phyloP scores from a whole-genome alignment of 2,888 invertebrate species.

The Epirrhoe tristata region DNA sequence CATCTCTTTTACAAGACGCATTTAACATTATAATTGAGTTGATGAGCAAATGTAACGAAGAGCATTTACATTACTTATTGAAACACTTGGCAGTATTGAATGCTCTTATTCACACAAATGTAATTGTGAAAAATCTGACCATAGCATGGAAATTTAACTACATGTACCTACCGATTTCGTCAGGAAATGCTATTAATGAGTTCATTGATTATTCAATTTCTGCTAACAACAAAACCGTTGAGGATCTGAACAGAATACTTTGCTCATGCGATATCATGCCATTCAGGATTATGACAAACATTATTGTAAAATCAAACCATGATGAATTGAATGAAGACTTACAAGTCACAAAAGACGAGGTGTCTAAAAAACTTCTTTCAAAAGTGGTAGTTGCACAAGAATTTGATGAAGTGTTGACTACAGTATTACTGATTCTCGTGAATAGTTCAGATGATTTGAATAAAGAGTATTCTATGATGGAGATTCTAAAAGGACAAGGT shows the following conservation, averaged over 20 bases:
- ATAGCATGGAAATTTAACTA: constrained; percentile 79
- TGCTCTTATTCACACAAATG: constrained; percentile 66
- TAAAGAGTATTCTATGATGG: constrained; percentile 62
- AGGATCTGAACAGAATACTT: constrained; percentile 46
- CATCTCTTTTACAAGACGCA: constrained; percentile 62
- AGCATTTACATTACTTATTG: constrained; percentile 67
- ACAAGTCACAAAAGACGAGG: constrained; percentile 50
- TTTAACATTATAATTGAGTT: constrained; percentile 67
- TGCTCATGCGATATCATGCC: constrained; percentile 69
- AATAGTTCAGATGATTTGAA: constrained; percentile 54
- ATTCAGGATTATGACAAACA: constrained; percentile 64
- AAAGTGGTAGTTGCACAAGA: constrained; percentile 69
- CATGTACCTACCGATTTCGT: constrained; percentile 74
- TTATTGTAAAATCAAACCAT: constrained; percentile 45
- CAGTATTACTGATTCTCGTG: constrained; percentile 63
- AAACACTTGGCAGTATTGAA: constrained; percentile 64
- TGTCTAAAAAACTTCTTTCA: constrained; percentile 60
- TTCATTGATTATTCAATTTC: constrained; percentile 55
- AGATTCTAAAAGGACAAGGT: constrained; percentile 66
- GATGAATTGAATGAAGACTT: constrained; percentile 45
- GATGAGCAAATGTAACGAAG: constrained; percentile 65
- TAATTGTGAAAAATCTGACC: constrained; percentile 71
- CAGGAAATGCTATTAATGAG: constrained; percentile 67
- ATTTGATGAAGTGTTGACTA: constrained; percentile 71
- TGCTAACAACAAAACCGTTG: constrained; percentile 10